These are phyloP conservation scores for Amblyraja radiata DNA, from an alignment of 2,797 vertebrate genomes.

Conservation along the genomic window DNA sequence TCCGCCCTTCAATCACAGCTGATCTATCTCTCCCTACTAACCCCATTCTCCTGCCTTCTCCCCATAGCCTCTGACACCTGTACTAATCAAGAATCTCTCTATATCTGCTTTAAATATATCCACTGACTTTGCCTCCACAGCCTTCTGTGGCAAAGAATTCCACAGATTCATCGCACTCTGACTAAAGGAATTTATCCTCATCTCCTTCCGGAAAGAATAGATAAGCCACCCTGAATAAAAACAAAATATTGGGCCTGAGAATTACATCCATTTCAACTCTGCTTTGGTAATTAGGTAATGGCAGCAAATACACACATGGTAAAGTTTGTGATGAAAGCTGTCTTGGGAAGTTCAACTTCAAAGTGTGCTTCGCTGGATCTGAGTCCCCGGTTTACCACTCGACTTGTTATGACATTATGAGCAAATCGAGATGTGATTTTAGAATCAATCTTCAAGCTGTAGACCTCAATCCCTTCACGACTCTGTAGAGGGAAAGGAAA, in stretches of 20 bases:
- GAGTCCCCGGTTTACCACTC: slow-evolving; percentile 66
- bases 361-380: slow-evolving; percentile 71
- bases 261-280: background rate
- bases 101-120: no score
- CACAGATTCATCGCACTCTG: no score
- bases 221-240: background rate
- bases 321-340: slow-evolving; percentile 87
- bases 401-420: slow-evolving; percentile 77
- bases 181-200: no score
- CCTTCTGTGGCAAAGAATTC: no score
- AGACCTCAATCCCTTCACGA: slow-evolving; percentile 55
- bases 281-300: background rate
- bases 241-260: background rate
- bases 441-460: slow-evolving; percentile 71
- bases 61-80: no score
- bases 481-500: slow-evolving; percentile 49
- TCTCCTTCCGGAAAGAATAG: background rate
- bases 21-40: no score
- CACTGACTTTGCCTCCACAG: no score
- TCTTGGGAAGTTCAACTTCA: slow-evolving; percentile 82
- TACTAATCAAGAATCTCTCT: no score
- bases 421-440: slow-evolving; percentile 77
- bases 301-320: slow-evolving; percentile 70
- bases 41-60: no score
- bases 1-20: no score